phyloP scores from a whole-genome alignment of 2,113 vertebrate species.

The Pampusana beccarii region DNA sequence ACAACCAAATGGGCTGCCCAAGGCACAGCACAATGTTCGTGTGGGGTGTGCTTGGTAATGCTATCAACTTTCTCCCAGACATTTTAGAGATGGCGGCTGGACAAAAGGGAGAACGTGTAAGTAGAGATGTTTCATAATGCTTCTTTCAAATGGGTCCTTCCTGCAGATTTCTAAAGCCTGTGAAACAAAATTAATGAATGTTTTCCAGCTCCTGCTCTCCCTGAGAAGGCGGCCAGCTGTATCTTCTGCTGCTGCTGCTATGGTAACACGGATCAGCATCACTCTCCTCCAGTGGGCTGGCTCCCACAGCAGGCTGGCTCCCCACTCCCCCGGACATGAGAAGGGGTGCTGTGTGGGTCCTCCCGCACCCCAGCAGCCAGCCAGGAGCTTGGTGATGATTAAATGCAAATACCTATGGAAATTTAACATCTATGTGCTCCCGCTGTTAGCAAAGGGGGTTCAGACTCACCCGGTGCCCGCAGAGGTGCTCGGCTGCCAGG shows the following conservation, averaged over 20 bases:
- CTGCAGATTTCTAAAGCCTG: conserved; percentile 5
- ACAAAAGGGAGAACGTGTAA: background rate
- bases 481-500: background rate
- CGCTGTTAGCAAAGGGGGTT: background rate
- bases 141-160: background rate
- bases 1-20: background rate
- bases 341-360: background rate
- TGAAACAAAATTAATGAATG: conserved; percentile 12
- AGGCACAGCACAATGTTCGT: background rate
- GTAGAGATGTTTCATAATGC: background rate
- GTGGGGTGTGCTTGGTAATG: background rate
- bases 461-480: background rate
- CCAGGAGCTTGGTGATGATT: background rate
- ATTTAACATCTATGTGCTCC: background rate
- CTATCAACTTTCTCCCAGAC: background rate
- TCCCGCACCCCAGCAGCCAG: background rate
- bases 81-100: background rate
- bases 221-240: conserved; percentile 27
- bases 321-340: background rate
- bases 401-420: background rate
- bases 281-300: background rate
- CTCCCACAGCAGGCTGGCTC: background rate
- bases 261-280: background rate
- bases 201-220: conserved; percentile 16
- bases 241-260: conserved; percentile 54